These are phyloP conservation scores for Chinchilla lanigera DNA, from an alignment of 2,113 vertebrate species.

Conservation along the genomic window DNA sequence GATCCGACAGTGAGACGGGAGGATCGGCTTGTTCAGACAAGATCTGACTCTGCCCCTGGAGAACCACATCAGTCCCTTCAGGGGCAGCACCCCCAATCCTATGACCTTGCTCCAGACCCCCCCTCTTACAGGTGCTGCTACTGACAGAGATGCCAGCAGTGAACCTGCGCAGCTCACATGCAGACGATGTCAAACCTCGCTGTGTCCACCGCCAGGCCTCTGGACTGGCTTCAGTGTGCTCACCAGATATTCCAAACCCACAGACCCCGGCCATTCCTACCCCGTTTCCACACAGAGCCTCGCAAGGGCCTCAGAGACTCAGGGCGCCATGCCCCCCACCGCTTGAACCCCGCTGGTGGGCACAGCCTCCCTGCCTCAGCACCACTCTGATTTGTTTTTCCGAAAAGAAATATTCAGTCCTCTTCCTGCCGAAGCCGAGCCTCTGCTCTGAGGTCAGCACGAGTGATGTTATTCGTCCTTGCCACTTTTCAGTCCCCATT, in stretches of 20 bases:
- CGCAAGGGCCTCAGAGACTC: fast-evolving
- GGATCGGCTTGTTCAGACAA: too few species aligned
- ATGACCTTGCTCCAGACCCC: too few species aligned
- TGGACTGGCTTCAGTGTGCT: fast-evolving
- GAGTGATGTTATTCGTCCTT: neutral
- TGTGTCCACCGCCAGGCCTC: neutral
- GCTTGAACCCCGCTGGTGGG: neutral
- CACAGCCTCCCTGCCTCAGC: neutral
- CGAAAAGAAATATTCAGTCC: neutral
- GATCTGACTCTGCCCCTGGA: neutral
- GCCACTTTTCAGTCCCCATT: neutral
- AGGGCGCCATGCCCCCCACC: fast-evolving
- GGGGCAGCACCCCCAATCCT: neutral
- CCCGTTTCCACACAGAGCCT: neutral
- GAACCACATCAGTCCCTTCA: neutral
- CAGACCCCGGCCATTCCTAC: fast-evolving
- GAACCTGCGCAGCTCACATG: neutral
- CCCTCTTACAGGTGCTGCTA: neutral
- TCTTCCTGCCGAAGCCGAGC: neutral
- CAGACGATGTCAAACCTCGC: neutral
- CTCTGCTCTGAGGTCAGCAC: neutral
- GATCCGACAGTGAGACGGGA: neutral
- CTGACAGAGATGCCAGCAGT: neutral
- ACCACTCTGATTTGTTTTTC: neutral
- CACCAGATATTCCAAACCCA: neutral